phyloP scores from a whole-genome alignment of 2,888 invertebrate genomes.

The Pyrrhosoma nymphula region DNA sequence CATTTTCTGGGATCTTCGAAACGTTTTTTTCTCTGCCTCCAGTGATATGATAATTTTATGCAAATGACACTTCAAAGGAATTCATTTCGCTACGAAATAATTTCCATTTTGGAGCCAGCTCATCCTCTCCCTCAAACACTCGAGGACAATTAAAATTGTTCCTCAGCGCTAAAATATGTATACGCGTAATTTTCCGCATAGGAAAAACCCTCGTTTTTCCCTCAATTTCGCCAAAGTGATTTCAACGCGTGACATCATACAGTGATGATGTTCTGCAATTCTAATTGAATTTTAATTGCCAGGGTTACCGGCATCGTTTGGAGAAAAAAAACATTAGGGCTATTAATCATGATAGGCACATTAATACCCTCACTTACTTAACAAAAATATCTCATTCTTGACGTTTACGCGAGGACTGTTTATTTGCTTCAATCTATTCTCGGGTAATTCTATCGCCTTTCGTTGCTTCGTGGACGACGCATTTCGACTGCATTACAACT shows the following conservation, averaged over 20 bases:
- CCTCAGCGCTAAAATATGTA: not conserved
- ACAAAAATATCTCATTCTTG: no score
- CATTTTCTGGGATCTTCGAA: not conserved
- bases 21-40: not conserved
- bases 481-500: no score
- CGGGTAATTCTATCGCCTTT: no score
- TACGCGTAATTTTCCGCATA: not conserved
- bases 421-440: no score
- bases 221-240: not conserved
- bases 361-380: no score
- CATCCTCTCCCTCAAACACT: not conserved
- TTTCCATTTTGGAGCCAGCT: constrained; percentile 2
- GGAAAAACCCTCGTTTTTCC: not conserved
- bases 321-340: no score
- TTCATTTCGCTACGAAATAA: constrained; percentile 33
- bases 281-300: no score
- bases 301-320: no score
- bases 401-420: no score
- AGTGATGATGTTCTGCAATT: no score
- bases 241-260: not conserved
- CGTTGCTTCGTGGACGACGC: no score
- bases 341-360: no score
- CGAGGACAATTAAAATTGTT: not conserved
- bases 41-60: constrained; percentile 47
- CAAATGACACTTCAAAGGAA: constrained; percentile 27